A percentile compares a stretch with the other conserved stretches of the same genome.
Conservation (phyloP, 2,888 invertebrate species). For the Trissoscelio sp. region DNA sequence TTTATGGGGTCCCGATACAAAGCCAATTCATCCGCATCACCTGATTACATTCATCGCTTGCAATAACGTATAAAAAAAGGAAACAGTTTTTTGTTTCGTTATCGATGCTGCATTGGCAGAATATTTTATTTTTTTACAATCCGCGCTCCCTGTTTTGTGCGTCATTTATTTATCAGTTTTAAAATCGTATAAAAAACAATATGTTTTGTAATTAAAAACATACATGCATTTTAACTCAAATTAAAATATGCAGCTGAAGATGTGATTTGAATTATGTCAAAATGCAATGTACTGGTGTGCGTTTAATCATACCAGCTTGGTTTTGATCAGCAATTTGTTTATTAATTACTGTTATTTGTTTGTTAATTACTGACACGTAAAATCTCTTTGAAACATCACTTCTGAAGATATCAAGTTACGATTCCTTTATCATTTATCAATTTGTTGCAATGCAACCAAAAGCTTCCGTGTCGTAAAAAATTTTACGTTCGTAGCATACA, state of each 20-base stretch:
- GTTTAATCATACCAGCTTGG: slow-evolving; percentile 3
- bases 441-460: neutral
- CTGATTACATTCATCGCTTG: slow-evolving; percentile 48
- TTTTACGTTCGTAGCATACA: neutral
- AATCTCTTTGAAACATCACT: slow-evolving; percentile 10
- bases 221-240: slow-evolving; percentile 7
- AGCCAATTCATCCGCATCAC: slow-evolving; percentile 36
- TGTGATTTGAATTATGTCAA: slow-evolving; percentile 4
- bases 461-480: slow-evolving; percentile 17
- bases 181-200: slow-evolving; percentile 14
- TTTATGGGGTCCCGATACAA: slow-evolving; percentile 33
- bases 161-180: slow-evolving; percentile 38
- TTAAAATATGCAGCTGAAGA: slow-evolving; percentile 19
- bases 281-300: neutral
- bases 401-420: slow-evolving; percentile 12
- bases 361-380: slow-evolving; percentile 18
- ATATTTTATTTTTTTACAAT: slow-evolving; percentile 26
- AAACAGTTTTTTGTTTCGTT: slow-evolving; percentile 30
- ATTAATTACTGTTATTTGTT: slow-evolving; percentile 11
- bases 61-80: slow-evolving; percentile 32
- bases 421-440: slow-evolving; percentile 27
- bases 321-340: slow-evolving; percentile 12
- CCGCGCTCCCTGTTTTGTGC: slow-evolving; percentile 7
- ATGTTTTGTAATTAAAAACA: slow-evolving; percentile 28
- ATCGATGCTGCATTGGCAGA: neutral